phyloP scores from a whole-genome alignment of 2,797 vertebrate genomes.

The Myiotriccus ornatus region DNA sequence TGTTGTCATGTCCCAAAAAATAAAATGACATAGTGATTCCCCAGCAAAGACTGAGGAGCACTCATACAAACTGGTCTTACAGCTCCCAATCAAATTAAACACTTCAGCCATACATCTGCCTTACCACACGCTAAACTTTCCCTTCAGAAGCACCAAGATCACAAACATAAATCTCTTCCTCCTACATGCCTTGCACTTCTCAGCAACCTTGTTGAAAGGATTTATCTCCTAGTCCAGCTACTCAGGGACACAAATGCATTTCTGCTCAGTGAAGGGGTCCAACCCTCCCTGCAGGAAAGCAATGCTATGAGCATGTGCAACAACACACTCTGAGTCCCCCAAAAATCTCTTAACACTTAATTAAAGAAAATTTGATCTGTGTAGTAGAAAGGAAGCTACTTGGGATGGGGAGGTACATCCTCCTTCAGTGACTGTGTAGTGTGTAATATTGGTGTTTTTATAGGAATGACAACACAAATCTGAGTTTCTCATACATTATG shows the following conservation, averaged over 20 bases:
- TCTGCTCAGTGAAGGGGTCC: neutral
- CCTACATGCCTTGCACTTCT: neutral
- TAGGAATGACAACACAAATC: neutral
- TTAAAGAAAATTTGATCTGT: neutral
- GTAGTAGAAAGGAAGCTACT: neutral
- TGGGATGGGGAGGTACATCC: neutral
- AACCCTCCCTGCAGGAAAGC: neutral
- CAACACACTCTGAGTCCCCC: neutral
- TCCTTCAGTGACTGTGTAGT: neutral
- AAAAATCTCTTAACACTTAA: neutral
- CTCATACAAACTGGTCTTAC: neutral
- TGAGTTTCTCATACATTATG: neutral
- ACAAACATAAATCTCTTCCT: neutral
- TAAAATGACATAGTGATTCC: neutral
- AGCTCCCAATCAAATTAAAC: neutral
- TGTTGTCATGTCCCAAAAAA: neutral
- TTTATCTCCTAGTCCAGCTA: neutral
- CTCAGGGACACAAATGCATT: neutral
- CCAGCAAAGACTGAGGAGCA: neutral
- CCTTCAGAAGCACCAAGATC: neutral
- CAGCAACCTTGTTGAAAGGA: neutral
- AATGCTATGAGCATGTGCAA: accelerated
- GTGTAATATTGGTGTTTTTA: neutral
- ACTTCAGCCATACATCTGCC: neutral
- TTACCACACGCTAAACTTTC: neutral